Evolutionary conservation across 2,797 vertebrate species (phyloP).

Genomic region (Odontamblyopus lacepedii): DNA sequence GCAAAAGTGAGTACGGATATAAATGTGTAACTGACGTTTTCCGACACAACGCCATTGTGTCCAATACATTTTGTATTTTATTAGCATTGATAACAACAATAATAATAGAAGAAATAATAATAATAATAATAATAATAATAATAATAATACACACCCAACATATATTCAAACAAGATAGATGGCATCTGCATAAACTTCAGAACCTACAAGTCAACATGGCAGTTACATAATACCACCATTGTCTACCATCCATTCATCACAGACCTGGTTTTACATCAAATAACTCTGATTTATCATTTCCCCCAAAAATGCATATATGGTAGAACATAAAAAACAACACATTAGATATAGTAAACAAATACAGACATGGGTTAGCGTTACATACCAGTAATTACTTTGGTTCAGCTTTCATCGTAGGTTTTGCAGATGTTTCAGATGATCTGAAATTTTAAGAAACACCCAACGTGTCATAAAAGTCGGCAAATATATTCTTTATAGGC

Average conservation of each 20-base stretch:
- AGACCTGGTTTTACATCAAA: neutral
- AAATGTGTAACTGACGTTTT: constrained; percentile 48
- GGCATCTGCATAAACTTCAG: neutral
- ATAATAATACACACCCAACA: neutral
- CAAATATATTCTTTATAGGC: neutral
- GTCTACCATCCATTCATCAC: neutral
- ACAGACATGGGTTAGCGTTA: constrained; percentile 24
- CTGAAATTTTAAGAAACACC: constrained; percentile 39
- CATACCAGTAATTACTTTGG: constrained; percentile 72
- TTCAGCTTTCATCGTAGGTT: constrained; percentile 32
- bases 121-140: neutral
- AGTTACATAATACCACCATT: neutral
- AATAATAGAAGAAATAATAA: neutral
- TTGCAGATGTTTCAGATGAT: constrained; percentile 50
- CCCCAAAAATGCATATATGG: neutral
- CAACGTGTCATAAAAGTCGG: constrained; percentile 2
- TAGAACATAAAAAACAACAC: neutral
- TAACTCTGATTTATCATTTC: neutral
- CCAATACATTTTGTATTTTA: constrained; percentile 2
- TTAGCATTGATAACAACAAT: neutral
- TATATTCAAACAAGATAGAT: neutral
- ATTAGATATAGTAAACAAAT: neutral
- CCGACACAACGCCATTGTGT: constrained; percentile 27
- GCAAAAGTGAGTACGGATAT: constrained; percentile 69
- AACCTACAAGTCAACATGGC: neutral